Percentiles rank a stretch among this genome's conserved stretches.
Conservation (phyloP, 2,797 vertebrate genomes). For the Vipera latastei region DNA sequence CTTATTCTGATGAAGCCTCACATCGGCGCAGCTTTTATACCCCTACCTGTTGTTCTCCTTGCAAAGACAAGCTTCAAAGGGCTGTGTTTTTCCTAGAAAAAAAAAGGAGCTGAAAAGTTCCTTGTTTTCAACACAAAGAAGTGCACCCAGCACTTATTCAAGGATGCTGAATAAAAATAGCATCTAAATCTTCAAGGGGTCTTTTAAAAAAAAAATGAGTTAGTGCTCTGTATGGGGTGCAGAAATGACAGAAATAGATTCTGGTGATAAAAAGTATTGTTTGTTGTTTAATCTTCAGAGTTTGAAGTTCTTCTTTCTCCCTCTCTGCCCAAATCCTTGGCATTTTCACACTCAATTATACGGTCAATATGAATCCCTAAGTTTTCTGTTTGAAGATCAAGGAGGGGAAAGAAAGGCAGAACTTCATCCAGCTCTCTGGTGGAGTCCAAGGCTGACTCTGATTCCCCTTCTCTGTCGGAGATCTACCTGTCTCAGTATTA, state of each 20-base stretch:
- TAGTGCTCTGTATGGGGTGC: background rate
- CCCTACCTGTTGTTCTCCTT: background rate
- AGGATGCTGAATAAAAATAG: background rate
- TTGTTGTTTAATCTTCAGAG: slow-evolving; percentile 8
- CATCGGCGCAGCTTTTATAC: too few species aligned
- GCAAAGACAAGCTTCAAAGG: background rate
- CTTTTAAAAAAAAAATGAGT: background rate
- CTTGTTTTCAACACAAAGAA: background rate
- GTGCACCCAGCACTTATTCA: background rate
- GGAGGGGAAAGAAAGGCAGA: background rate
- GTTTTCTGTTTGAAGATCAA: slow-evolving; percentile 22
- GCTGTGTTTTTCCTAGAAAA: background rate
- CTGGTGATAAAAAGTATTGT: slow-evolving; percentile 3
- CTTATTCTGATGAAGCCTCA: too few species aligned
- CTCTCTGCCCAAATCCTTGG: background rate
- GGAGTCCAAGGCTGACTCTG: background rate
- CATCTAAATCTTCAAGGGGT: background rate
- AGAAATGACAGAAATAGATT: slow-evolving; percentile 26
- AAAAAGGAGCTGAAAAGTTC: background rate
- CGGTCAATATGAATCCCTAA: background rate
- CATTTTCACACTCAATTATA: background rate
- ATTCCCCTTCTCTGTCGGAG: background rate
- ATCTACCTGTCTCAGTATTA: background rate
- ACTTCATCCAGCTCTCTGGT: background rate
- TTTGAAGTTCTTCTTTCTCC: background rate